Conservation (phyloP, 2,888 invertebrate genomes). For the Pachliopta kotzebuea region DNA sequence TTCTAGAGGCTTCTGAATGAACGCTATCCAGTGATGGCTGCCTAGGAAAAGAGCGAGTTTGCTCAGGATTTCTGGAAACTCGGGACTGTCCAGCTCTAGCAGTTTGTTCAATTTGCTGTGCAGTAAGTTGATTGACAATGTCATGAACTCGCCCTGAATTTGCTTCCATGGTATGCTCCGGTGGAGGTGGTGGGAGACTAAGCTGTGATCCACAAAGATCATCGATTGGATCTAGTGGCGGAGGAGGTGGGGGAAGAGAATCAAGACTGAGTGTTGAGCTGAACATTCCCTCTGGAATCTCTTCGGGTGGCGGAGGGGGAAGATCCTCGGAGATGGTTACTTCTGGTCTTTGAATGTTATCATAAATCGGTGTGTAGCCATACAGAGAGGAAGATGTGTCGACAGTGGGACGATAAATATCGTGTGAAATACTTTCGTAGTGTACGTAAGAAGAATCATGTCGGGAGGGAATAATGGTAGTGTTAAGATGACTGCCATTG, state of each 20-base stretch:
- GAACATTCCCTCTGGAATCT: conserved; percentile 78
- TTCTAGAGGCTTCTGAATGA: conserved; percentile 71
- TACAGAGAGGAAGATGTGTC: conserved; percentile 63
- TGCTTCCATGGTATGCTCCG: conserved; percentile 70
- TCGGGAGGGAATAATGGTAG: conserved; percentile 47
- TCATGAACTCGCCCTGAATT: conserved; percentile 64
- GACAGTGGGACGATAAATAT: conserved; percentile 52
- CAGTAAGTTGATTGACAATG: conserved; percentile 64
- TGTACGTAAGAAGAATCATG: conserved; percentile 54
- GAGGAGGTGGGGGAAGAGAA: conserved; percentile 89
- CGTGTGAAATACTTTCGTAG: conserved; percentile 59
- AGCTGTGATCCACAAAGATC: conserved; percentile 86
- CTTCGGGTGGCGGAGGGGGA: conserved; percentile 86
- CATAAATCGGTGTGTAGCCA: conserved; percentile 71
- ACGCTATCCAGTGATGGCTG: conserved; percentile 80
- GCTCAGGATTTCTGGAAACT: conserved; percentile 58
- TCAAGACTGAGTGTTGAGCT: conserved; percentile 89
- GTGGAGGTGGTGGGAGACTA: conserved; percentile 88
- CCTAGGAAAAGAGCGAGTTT: conserved; percentile 70
- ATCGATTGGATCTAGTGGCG: conserved; percentile 70
- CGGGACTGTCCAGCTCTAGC: conserved; percentile 61
- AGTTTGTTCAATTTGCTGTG: conserved; percentile 62
- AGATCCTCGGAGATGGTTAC: conserved; percentile 65
- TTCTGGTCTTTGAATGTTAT: conserved; percentile 52
- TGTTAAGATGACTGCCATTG: conserved; percentile 40